phyloP scores from a whole-genome alignment of 2,797 vertebrate genomes.

The Neoniphon sammara region DNA sequence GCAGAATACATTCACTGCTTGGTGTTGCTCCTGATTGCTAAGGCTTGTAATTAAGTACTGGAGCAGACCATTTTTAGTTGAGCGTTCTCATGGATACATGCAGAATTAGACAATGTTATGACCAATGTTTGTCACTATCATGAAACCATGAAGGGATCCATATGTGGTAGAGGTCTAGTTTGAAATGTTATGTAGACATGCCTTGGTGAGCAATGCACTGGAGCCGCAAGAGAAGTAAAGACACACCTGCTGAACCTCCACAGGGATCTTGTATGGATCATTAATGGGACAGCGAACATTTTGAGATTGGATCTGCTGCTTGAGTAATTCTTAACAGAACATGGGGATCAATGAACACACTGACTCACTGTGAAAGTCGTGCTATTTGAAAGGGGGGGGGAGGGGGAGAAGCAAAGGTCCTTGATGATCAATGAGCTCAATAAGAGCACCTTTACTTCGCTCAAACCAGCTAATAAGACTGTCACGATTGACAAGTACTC shows the following conservation, averaged over 20 bases:
- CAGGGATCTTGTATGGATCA: conserved; percentile 30
- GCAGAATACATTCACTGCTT: conserved; percentile 24
- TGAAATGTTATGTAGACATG: background rate
- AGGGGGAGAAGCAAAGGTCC: conserved; percentile 53
- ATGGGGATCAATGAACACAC: conserved; percentile 63
- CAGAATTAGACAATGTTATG: background rate
- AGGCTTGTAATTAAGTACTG: conserved; percentile 13
- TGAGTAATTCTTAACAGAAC: conserved; percentile 66
- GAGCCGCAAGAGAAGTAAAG: conserved; percentile 3
- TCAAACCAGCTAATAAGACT: conserved; percentile 67
- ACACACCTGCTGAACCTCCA: conserved; percentile 25
- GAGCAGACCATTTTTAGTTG: background rate
- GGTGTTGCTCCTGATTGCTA: conserved; percentile 5
- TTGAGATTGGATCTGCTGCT: conserved; percentile 57
- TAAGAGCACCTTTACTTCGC: conserved; percentile 61
- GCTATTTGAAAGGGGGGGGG: conserved; percentile 44
- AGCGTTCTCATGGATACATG: conserved; percentile 5
- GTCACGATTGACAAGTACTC: conserved; percentile 59
- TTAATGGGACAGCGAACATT: conserved; percentile 48
- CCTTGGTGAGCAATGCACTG: background rate
- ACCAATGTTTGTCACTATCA: background rate
- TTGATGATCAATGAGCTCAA: conserved; percentile 68
- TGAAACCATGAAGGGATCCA: background rate
- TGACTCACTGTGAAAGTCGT: conserved; percentile 53
- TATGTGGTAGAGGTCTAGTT: conserved; percentile 11